phyloP scores from a whole-genome alignment of 2,113 vertebrate genomes.

The Athene noctua region DNA sequence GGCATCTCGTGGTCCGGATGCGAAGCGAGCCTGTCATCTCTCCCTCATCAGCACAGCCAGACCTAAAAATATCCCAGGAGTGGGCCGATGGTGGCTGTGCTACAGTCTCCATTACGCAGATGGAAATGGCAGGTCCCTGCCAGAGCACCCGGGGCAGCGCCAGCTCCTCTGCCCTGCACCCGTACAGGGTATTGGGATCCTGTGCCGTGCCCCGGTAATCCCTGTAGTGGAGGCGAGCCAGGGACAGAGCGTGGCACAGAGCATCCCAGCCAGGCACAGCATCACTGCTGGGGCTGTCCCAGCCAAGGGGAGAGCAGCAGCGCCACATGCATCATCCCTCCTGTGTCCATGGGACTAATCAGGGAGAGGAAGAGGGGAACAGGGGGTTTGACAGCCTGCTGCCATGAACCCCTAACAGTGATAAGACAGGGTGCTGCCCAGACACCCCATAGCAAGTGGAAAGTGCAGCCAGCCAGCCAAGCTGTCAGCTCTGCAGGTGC shows the following conservation, averaged over 20 bases:
- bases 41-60: neutral
- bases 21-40: neutral
- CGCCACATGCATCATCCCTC: neutral
- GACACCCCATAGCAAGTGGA: neutral
- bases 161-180: neutral
- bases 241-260: neutral
- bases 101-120: neutral
- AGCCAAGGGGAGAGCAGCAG: neutral
- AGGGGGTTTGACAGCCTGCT: neutral
- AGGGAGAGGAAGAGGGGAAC: neutral
- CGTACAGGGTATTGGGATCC: neutral
- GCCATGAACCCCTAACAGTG: neutral
- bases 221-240: accelerated
- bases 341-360: neutral
- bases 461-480: neutral
- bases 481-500: neutral
- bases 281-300: neutral
- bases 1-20: neutral
- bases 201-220: neutral
- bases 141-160: neutral
- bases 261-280: neutral
- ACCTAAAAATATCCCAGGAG: slow-evolving; percentile 47
- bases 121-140: neutral
- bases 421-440: neutral
- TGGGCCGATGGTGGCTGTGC: neutral